Evolutionary conservation across 2,797 vertebrate species (phyloP).

Genomic region (Ispidina picta): DNA sequence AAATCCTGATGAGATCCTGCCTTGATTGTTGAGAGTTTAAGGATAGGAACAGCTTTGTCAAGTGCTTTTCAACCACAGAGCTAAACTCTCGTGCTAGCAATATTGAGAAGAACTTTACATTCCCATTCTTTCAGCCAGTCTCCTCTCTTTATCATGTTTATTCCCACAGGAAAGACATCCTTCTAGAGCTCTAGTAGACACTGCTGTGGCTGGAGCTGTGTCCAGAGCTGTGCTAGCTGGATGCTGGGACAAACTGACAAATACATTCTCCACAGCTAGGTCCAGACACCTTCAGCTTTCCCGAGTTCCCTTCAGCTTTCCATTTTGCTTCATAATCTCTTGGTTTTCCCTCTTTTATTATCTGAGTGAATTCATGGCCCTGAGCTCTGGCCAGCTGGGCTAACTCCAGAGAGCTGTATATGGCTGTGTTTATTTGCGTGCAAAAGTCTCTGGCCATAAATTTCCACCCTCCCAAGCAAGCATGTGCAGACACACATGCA

Average conservation of each 20-base stretch:
- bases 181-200: neutral
- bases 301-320: neutral
- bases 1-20: neutral
- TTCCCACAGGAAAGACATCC: neutral
- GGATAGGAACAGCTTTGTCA: neutral
- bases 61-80: neutral
- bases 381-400: neutral
- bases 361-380: neutral
- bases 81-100: neutral
- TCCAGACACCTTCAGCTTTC: neutral
- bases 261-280: neutral
- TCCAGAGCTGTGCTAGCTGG: neutral
- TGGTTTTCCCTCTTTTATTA: neutral
- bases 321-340: neutral
- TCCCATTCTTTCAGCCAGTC: neutral
- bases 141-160: neutral
- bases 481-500: neutral
- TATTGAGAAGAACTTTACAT: neutral
- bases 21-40: neutral
- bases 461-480: neutral
- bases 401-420: constrained; percentile 1
- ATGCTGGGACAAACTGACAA: neutral
- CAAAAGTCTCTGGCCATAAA: constrained; percentile 25
- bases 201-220: neutral
- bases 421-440: neutral